These are phyloP conservation scores for Microplitis mediator DNA, from an alignment of 1,140 invertebrate genomes.

Conservation along the genomic window DNA sequence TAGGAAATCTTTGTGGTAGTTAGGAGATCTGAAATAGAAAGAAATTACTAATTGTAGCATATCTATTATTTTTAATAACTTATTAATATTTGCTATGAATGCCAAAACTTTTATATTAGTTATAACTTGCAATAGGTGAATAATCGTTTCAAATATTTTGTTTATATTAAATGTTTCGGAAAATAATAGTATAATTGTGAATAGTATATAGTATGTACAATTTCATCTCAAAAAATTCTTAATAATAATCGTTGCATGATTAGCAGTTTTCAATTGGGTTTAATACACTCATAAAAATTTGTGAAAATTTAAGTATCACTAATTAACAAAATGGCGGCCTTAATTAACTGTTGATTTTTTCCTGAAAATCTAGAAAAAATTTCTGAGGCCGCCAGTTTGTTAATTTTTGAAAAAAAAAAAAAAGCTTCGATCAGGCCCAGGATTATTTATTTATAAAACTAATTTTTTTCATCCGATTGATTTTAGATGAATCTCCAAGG, in stretches of 20 bases:
- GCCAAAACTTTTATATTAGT: not conserved
- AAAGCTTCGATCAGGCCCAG: no score
- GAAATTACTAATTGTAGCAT: not conserved
- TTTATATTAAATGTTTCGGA: not conserved
- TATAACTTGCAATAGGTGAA: not conserved
- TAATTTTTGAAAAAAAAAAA: no score
- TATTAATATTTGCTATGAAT: constrained; percentile 1
- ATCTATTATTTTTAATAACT: not conserved
- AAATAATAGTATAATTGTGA: not conserved
- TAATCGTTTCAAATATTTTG: not conserved
- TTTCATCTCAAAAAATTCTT: not conserved
- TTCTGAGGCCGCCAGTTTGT: no score
- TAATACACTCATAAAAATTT: not conserved
- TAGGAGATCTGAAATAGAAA: constrained; percentile 7
- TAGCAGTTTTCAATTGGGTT: no score
- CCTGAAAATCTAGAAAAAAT: no score
- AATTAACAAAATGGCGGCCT: no score
- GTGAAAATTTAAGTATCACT: not conserved
- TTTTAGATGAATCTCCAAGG: no score
- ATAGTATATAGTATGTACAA: not conserved
- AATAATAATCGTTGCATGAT: no score
- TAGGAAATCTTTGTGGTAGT: constrained; percentile 13
- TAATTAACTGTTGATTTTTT: no score
- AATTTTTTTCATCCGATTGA: no score
- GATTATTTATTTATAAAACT: no score